Evolutionary conservation across 64 coral and sea anemone genomes (phyloP), one percentile per base, ranked within the genome.

Genomic region (Actinia tenebrosa): DNA sequence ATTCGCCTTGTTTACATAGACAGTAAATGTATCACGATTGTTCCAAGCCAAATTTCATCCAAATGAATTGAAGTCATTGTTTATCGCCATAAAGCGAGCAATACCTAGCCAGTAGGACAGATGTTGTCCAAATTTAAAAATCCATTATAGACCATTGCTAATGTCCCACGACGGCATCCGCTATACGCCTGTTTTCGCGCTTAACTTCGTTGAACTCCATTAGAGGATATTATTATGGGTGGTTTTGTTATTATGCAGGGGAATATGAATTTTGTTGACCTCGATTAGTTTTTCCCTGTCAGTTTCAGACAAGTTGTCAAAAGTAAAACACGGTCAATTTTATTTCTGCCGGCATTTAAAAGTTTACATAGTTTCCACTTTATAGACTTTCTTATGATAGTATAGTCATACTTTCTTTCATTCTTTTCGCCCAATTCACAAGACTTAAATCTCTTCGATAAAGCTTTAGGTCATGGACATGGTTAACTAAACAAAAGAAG

Each of bases 131-230:
- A 30, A 75, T 10, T 16, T 16, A 19, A 81, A 45, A 20, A 22
- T 20, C 16, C 50, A 81, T 81, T 81, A 81, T n/a, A 81, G 15
- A 75, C 56, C 69, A 43, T 75, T 75, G 69, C 25, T 75, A 75
- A 75, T 75, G 69, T 75, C 69, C 69, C 69, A 75, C 25, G 42
- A 75, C 23, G 26, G 69, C 69, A 75, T 75, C 69, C 69, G 69
- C 69, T 75, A 75, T 75, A 75, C 69, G 69, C 69, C 69, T 75
- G 69, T 75, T 75, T 75, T 25, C 30, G 13, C 69, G 63, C 22
- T n/a, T 66, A 66, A 66, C 63, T 66, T 19, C 20, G 22, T n/a
- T 66, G 17, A 66, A 66, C 17, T 66, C 25, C 69, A 75, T 27
- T 75, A 75, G 25, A 75, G 20, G 69, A 75, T 10, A 75, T 9